These are phyloP conservation scores for Lemur catta DNA, from an alignment of 2,797 vertebrate genomes.

Conservation along the genomic window DNA sequence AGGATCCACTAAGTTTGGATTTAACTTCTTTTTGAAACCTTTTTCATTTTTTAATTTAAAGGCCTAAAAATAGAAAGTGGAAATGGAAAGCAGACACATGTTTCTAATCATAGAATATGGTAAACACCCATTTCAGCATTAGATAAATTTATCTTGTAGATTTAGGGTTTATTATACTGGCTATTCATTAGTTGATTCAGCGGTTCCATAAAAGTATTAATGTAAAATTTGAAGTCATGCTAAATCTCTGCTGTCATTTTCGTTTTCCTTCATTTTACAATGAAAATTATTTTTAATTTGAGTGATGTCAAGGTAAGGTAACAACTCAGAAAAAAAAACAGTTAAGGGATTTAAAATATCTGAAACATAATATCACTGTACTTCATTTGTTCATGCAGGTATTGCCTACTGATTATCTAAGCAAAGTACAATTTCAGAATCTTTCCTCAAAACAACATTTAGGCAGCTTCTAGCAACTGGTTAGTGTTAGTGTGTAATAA, in stretches of 20 bases:
- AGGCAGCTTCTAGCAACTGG: background rate
- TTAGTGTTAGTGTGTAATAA: background rate
- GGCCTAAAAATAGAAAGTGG: background rate
- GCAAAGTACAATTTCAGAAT: background rate
- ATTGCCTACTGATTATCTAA: background rate
- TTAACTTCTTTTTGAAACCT: background rate
- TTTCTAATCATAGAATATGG: background rate
- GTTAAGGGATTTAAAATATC: background rate
- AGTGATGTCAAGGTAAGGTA: background rate
- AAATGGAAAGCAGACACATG: background rate
- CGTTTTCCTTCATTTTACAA: background rate
- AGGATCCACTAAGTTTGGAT: background rate
- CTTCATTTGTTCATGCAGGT: background rate
- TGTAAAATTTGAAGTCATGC: background rate
- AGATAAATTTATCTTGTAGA: background rate
- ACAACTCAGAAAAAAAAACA: background rate
- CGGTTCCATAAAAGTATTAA: background rate
- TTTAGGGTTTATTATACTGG: background rate
- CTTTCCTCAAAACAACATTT: background rate
- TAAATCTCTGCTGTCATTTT: background rate
- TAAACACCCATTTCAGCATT: background rate
- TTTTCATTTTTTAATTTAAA: background rate
- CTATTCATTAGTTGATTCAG: background rate
- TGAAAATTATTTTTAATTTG: background rate
- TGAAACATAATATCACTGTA: background rate